Evolutionary conservation across 2,797 vertebrate species (phyloP).

Genomic region (Otolemur crassicaudatus): DNA sequence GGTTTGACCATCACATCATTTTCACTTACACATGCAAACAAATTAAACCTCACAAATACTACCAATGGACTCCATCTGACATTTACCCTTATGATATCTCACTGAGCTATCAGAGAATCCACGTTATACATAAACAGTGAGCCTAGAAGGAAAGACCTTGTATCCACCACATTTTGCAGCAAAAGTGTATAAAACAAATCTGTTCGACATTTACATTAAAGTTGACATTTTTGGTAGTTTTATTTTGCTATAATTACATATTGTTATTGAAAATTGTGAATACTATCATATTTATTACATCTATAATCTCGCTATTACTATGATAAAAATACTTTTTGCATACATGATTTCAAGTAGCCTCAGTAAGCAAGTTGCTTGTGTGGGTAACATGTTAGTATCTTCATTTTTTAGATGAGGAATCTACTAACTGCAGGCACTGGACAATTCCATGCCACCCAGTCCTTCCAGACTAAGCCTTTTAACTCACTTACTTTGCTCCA

Average conservation of each 20-base stretch:
- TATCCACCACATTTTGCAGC: not conserved
- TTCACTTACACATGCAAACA: slow-evolving; percentile 47
- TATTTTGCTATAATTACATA: not conserved
- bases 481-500: not conserved
- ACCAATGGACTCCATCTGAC: slow-evolving; percentile 47
- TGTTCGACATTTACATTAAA: not conserved
- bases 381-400: not conserved
- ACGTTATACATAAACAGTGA: slow-evolving; percentile 38
- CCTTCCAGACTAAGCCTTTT: not conserved
- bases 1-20: slow-evolving; percentile 35
- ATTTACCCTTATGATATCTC: slow-evolving; percentile 41
- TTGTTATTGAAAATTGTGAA: not conserved
- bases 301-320: not conserved
- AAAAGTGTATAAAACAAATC: slow-evolving; percentile 21
- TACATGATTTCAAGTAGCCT: not conserved
- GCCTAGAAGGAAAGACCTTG: not conserved
- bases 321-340: not conserved
- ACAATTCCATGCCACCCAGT: not conserved
- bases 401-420: not conserved
- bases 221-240: not conserved
- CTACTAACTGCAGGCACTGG: not conserved
- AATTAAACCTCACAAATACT: slow-evolving; percentile 35
- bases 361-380: not conserved
- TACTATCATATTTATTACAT: not conserved
- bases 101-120: slow-evolving; percentile 41